Evolutionary conservation across 2,888 invertebrate genomes (phyloP).

Genomic region (Cephus pulcher): DNA sequence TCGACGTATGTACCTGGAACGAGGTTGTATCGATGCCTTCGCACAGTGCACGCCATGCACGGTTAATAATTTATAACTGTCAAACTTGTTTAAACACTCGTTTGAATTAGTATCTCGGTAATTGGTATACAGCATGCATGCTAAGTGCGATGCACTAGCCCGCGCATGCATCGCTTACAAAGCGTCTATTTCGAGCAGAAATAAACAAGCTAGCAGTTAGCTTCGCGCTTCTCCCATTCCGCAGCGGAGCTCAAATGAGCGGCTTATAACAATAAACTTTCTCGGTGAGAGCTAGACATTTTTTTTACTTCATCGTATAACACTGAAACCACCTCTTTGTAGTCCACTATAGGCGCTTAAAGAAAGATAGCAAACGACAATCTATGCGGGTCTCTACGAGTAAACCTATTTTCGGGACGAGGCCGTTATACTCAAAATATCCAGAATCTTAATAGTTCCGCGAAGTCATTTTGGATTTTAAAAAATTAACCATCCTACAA

Average conservation of each 20-base stretch:
- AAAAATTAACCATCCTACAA: not conserved
- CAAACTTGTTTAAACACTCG: constrained; percentile 38
- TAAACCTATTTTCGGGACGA: not conserved
- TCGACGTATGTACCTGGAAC: not conserved
- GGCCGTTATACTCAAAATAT: not conserved
- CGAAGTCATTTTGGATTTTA: not conserved
- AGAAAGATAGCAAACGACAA: not conserved
- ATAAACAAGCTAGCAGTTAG: constrained; percentile 35
- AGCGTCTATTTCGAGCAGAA: constrained; percentile 48
- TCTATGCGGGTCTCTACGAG: not conserved
- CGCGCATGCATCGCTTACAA: constrained; percentile 37
- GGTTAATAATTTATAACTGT: constrained; percentile 32
- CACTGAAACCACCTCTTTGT: not conserved
- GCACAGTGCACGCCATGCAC: not conserved
- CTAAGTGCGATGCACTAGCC: constrained; percentile 25
- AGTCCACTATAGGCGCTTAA: not conserved
- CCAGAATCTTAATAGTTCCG: not conserved
- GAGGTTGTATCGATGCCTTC: not conserved
- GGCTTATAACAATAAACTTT: constrained; percentile 53
- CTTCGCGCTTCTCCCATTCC: constrained; percentile 18
- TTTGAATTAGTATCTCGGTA: constrained; percentile 38
- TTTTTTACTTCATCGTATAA: not conserved
- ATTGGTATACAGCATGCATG: constrained; percentile 32
- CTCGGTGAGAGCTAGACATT: not conserved
- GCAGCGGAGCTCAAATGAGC: constrained; percentile 39